Evolutionary conservation across 2,888 invertebrate species (phyloP).

Genomic region (Dugesia japonica): DNA sequence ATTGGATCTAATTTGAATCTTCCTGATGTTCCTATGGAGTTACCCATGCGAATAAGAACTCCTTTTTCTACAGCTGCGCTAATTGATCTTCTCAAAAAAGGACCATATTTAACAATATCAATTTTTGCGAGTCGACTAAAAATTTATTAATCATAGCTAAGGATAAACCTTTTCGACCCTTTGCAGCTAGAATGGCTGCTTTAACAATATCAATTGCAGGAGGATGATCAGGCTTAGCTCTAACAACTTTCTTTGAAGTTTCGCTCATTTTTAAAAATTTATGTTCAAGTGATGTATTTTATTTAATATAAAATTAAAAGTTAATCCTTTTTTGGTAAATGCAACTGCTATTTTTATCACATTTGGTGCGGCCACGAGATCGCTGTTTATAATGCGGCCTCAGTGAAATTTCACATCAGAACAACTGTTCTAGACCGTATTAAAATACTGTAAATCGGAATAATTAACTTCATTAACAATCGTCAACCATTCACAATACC

Average conservation of each 20-base stretch:
- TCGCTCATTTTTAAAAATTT: background rate
- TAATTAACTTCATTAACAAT: too few species aligned
- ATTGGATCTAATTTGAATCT: constrained; percentile 37
- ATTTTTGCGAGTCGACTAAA: constrained; percentile 54
- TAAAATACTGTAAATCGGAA: too few species aligned
- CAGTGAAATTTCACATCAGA: too few species aligned
- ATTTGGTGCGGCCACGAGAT: too few species aligned
- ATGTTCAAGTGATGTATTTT: too few species aligned
- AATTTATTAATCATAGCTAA: constrained; percentile 55
- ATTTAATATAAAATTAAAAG: too few species aligned
- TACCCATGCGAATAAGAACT: constrained; percentile 38
- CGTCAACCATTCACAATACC: too few species aligned
- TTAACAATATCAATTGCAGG: constrained; percentile 53
- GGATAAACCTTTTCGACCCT: constrained; percentile 53
- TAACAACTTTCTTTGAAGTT: background rate
- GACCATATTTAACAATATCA: constrained; percentile 53
- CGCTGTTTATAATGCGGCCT: too few species aligned
- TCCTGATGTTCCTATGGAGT: constrained; percentile 40
- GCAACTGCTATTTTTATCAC: too few species aligned
- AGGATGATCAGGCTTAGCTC: constrained; percentile 48
- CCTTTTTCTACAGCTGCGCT: constrained; percentile 52
- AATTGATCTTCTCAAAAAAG: constrained; percentile 54
- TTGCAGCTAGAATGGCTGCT: constrained; percentile 47
- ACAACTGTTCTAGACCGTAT: too few species aligned
- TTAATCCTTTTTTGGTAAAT: too few species aligned